Conservation (phyloP, 2,888 invertebrate species). For the Leucozona laternaria region DNA sequence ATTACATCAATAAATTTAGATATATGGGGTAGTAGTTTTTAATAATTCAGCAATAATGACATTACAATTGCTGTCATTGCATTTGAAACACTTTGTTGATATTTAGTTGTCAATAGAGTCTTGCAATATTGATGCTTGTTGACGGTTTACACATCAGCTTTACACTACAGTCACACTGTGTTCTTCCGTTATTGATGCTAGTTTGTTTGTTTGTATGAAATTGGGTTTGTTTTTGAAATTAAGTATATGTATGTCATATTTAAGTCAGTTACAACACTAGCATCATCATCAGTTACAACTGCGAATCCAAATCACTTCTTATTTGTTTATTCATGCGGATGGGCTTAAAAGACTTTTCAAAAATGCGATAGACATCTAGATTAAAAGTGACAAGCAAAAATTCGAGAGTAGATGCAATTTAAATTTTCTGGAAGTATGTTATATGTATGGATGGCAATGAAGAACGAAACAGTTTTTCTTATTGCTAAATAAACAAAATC, state of each 20-base stretch:
- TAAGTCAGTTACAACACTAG: background rate
- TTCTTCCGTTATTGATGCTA: background rate
- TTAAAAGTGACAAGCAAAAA: conserved; percentile 8
- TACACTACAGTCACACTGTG: background rate
- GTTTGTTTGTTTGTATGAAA: background rate
- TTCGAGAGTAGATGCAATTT: background rate
- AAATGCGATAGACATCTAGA: conserved; percentile 4
- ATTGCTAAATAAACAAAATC: background rate
- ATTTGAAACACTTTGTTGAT: conserved; percentile 34
- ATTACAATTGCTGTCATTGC: conserved; percentile 24
- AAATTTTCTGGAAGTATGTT: background rate
- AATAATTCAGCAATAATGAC: conserved; percentile 22
- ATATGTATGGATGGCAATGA: background rate
- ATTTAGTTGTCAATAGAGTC: conserved; percentile 6
- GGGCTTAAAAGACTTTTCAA: background rate
- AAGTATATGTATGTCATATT: background rate
- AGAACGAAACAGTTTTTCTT: too few relatives aligned
- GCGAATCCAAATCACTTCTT: background rate
- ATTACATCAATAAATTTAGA: conserved; percentile 21
- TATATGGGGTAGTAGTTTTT: background rate
- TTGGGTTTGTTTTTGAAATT: background rate
- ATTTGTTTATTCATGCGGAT: conserved; percentile 20
- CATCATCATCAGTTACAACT: background rate
- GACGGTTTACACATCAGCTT: background rate
- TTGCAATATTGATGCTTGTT: conserved; percentile 18